These are phyloP conservation scores for Muraenolepis orangiensis DNA, from an alignment of 2,797 vertebrate species.

Conservation along the genomic window DNA sequence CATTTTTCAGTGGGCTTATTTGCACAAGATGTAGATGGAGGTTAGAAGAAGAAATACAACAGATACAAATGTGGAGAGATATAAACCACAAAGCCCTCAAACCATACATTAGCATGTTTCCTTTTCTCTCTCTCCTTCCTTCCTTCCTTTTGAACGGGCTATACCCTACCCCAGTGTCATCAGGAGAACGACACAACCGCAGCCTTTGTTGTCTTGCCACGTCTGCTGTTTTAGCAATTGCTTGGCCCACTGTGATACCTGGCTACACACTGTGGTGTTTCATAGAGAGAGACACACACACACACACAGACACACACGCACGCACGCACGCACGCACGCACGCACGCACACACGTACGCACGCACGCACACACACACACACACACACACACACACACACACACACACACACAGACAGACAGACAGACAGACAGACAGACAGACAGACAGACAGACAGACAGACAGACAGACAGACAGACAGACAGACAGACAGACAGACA, in stretches of 20 bases:
- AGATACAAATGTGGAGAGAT: not conserved
- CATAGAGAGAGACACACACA: not conserved
- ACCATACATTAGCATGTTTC: not conserved
- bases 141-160: not conserved
- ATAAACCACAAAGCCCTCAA: not conserved
- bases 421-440: not conserved
- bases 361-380: not conserved
- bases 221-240: not conserved
- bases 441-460: slow-evolving; percentile 6
- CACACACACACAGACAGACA: not conserved
- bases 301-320: slow-evolving; percentile 4
- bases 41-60: not conserved
- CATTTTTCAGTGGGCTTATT: not conserved
- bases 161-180: not conserved
- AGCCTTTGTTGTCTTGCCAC: not conserved
- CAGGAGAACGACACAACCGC: not conserved
- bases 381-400: slow-evolving; percentile 3
- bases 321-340: not conserved
- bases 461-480: not conserved
- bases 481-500: slow-evolving; percentile 6
- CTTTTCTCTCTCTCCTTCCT: not conserved
- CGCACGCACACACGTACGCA: slow-evolving; percentile 6
- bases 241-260: not conserved
- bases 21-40: not conserved
- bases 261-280: not conserved